These are phyloP conservation scores for Actenoides hombroni DNA, from an alignment of 2,113 vertebrate genomes.

Conservation along the genomic window DNA sequence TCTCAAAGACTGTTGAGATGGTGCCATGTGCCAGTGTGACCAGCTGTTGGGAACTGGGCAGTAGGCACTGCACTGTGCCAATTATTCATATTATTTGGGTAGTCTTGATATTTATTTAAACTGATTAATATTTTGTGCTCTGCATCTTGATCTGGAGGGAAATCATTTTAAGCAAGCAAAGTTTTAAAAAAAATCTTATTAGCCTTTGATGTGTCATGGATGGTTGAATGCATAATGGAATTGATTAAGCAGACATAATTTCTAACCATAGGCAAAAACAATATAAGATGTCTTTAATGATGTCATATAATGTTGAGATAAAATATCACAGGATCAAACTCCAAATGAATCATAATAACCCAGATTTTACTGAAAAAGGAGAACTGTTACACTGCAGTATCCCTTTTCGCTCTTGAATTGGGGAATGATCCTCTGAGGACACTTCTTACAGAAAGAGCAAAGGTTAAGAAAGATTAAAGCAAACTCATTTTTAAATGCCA, in stretches of 20 bases:
- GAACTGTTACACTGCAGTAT: neutral
- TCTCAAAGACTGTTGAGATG: slow-evolving; percentile 94
- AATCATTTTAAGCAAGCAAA: slow-evolving; percentile 80
- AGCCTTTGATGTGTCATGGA: slow-evolving; percentile 79
- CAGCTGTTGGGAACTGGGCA: slow-evolving; percentile 95
- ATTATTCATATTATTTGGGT: slow-evolving; percentile 95
- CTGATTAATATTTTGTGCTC: slow-evolving; percentile 93
- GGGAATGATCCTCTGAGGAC: neutral
- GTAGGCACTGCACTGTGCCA: slow-evolving; percentile 87
- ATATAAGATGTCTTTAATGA: slow-evolving; percentile 68
- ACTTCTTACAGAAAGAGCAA: slow-evolving; percentile 12
- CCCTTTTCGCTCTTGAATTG: neutral
- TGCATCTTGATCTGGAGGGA: slow-evolving; percentile 82
- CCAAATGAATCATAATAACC: slow-evolving; percentile 14
- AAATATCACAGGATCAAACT: slow-evolving; percentile 35
- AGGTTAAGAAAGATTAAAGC: slow-evolving; percentile 14
- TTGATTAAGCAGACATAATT: slow-evolving; percentile 74
- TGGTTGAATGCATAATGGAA: slow-evolving; percentile 71
- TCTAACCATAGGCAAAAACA: slow-evolving; percentile 73
- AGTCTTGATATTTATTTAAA: slow-evolving; percentile 94
- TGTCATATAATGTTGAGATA: slow-evolving; percentile 64
- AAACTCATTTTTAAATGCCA: neutral
- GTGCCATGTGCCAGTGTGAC: slow-evolving; percentile 89
- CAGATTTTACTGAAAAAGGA: slow-evolving; percentile 14
- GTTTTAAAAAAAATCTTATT: slow-evolving; percentile 72